These are phyloP conservation scores for Nannoperca obscura DNA, from an alignment of 2,797 vertebrate genomes.

Conservation along the genomic window DNA sequence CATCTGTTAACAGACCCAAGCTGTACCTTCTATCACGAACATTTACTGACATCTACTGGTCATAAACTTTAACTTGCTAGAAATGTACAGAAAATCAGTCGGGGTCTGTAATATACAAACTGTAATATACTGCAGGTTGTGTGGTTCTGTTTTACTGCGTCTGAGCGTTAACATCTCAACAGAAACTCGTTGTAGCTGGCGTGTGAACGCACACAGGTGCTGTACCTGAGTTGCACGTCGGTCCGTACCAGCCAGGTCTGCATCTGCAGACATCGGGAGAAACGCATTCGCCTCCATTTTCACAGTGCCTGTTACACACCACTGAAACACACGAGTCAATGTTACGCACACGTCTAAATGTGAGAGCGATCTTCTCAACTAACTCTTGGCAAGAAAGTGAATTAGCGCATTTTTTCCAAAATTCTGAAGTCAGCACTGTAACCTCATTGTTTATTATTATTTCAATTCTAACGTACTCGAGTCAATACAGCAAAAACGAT, in stretches of 20 bases:
- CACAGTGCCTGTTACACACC: slow-evolving; percentile 95
- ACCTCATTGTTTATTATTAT: not conserved
- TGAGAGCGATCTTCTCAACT: not conserved
- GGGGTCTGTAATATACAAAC: too few species aligned
- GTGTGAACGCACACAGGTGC: not conserved
- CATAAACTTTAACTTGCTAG: too few species aligned
- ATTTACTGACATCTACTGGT: too few species aligned
- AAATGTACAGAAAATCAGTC: too few species aligned
- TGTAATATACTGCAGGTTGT: too few species aligned
- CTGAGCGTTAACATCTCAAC: not conserved
- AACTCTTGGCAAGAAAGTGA: not conserved
- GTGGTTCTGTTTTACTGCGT: too few species aligned
- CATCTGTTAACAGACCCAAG: too few species aligned
- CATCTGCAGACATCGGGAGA: slow-evolving; percentile 91
- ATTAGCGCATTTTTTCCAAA: not conserved
- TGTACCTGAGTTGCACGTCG: slow-evolving; percentile 92
- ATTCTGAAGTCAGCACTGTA: not conserved
- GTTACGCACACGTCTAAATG: not conserved
- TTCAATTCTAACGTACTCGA: not conserved
- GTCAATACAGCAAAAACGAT: not conserved
- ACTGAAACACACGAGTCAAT: slow-evolving; percentile 76
- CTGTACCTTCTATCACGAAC: too few species aligned
- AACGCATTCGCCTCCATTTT: slow-evolving; percentile 91
- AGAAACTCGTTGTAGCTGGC: not conserved
- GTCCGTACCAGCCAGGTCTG: slow-evolving; percentile 90